Conservation (phyloP, 1,140 invertebrate genomes). For the Magallana angulata region DNA sequence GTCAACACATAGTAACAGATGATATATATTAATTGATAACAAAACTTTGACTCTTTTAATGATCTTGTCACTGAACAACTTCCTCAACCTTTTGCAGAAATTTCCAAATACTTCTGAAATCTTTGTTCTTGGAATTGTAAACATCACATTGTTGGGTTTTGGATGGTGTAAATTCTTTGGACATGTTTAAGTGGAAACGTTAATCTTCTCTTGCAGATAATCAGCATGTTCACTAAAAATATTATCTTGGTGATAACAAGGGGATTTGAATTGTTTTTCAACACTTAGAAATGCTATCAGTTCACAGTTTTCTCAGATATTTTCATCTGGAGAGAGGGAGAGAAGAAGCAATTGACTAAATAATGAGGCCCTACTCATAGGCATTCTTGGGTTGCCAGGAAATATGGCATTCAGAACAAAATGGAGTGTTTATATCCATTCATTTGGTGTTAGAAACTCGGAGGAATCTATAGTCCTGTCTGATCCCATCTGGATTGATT, state of each 20-base stretch:
- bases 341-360: slow-evolving; percentile 19
- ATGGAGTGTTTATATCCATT: slow-evolving; percentile 30
- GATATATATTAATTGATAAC: too few species aligned
- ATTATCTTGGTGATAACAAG: slow-evolving; percentile 26
- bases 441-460: slow-evolving; percentile 15
- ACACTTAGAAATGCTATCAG: slow-evolving; percentile 22
- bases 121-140: neutral
- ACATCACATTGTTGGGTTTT: neutral
- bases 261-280: slow-evolving; percentile 27
- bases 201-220: slow-evolving; percentile 11
- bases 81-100: neutral
- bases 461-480: slow-evolving; percentile 23
- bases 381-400: slow-evolving; percentile 13
- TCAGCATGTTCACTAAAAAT: slow-evolving; percentile 10
- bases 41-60: neutral
- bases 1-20: too few species aligned
- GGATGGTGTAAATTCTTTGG: neutral
- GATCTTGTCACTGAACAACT: neutral
- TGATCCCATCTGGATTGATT: slow-evolving; percentile 2
- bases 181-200: slow-evolving; percentile 4
- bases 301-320: slow-evolving; percentile 10
- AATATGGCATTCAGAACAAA: slow-evolving; percentile 26
- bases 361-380: neutral
- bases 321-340: neutral
- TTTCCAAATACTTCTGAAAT: neutral